Percentiles rank a stretch among this genome's conserved stretches.
These are phyloP conservation scores for Paramacrobiotus metropolitanus DNA, from an alignment of 1,140 invertebrate species.

Conservation along the genomic window DNA sequence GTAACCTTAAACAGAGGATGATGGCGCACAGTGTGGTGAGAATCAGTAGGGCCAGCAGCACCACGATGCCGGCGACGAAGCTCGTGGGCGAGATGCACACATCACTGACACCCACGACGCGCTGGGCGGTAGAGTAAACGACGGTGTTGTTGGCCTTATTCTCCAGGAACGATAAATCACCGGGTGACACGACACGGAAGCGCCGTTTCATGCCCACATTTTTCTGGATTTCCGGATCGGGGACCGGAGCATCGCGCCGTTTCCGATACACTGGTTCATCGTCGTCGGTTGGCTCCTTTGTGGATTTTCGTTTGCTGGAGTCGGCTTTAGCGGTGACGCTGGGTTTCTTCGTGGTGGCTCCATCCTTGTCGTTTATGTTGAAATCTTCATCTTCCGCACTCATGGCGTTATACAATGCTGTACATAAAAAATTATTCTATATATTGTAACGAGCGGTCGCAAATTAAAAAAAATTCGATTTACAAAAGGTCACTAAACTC, in stretches of 20 bases:
- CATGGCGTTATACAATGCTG: constrained; percentile 4
- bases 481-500: too few relatives aligned
- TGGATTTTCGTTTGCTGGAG: constrained; percentile 6
- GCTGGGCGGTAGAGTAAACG: constrained; percentile 39
- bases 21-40: constrained; percentile 57
- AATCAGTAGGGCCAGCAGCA: constrained; percentile 49
- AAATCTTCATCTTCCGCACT: constrained; percentile 30
- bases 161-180: constrained; percentile 54
- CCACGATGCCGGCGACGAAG: constrained; percentile 54
- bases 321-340: neutral
- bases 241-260: neutral
- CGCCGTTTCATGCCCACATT: constrained; percentile 68
- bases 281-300: neutral
- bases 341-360: constrained; percentile 52
- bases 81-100: constrained; percentile 78
- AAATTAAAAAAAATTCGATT: too few relatives aligned
- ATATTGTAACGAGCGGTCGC: too few relatives aligned
- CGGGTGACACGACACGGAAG: constrained; percentile 70
- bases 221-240: constrained; percentile 35
- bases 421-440: neutral
- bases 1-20: constrained; percentile 39
- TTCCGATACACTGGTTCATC: neutral
- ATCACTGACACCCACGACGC: constrained; percentile 32
- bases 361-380: too few relatives aligned
- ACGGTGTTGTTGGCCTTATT: constrained; percentile 50